A percentile compares a stretch with the other conserved stretches of the same genome.
Evolutionary conservation across 2,888 invertebrate genomes (phyloP).

Genomic region (Pandemis heparana): DNA sequence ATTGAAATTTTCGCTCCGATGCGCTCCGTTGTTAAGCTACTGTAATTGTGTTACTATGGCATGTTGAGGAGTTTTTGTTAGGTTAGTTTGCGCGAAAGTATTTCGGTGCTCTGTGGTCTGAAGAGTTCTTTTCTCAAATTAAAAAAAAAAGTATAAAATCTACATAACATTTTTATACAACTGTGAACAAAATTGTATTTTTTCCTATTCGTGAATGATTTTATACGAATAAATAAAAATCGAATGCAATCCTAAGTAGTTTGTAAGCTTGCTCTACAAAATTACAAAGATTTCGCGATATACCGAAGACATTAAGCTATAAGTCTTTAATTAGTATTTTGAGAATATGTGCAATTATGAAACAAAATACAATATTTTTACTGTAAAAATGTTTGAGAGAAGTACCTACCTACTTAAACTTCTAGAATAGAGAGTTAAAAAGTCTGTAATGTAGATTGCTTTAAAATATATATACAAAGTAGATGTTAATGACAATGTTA

Average conservation of each 20-base stretch:
- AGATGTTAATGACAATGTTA: background rate
- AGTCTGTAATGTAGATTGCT: background rate
- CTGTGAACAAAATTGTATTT: too few species aligned
- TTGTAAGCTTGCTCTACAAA: too few species aligned
- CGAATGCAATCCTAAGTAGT: too few species aligned
- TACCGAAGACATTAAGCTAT: too few species aligned
- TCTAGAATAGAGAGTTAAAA: background rate
- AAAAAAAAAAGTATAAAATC: too few species aligned
- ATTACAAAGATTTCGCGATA: too few species aligned
- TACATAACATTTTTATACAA: too few species aligned
- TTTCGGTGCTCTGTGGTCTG: background rate
- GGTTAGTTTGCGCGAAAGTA: background rate
- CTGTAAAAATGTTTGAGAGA: background rate
- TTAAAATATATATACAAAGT: background rate
- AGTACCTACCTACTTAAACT: background rate
- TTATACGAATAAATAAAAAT: too few species aligned
- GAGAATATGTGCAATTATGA: too few species aligned
- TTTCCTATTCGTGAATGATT: too few species aligned
- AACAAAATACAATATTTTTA: background rate
- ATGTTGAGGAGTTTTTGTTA: constrained; percentile 19
- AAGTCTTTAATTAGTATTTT: too few species aligned
- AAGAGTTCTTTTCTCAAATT: background rate
- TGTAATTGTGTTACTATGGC: constrained; percentile 40
- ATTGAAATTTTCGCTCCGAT: constrained; percentile 79
- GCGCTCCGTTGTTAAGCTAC: constrained; percentile 39